Percentiles rank a stretch among this genome's conserved stretches.
These are phyloP conservation scores for Dryocosmus kuriphilus DNA, from an alignment of 2,888 invertebrate species.

Conservation along the genomic window DNA sequence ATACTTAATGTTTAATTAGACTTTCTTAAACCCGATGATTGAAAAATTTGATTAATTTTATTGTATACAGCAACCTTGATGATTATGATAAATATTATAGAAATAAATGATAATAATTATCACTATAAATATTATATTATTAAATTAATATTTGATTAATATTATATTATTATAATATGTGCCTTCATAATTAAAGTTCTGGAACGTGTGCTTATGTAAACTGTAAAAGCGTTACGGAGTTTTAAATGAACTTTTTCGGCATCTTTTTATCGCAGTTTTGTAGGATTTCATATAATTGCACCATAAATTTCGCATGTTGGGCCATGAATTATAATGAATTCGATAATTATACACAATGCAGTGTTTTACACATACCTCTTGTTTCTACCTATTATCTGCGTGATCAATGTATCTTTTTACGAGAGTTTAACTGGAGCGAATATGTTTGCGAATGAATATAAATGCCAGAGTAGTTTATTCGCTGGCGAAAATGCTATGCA, in stretches of 20 bases:
- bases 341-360: conserved; percentile 28
- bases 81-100: neutral
- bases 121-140: too few relatives aligned
- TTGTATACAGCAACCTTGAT: neutral
- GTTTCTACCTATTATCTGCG: conserved; percentile 29
- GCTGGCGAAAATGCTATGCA: conserved; percentile 38
- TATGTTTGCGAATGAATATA: conserved; percentile 52
- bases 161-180: too few relatives aligned
- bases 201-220: neutral
- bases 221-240: neutral
- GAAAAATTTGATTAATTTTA: neutral
- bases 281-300: conserved; percentile 15
- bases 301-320: conserved; percentile 11
- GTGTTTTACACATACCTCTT: conserved; percentile 17
- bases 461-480: conserved; percentile 51
- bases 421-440: conserved; percentile 28
- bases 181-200: neutral
- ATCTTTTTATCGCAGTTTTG: conserved; percentile 9
- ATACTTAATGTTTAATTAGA: neutral
- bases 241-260: neutral
- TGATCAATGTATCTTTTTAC: conserved; percentile 37
- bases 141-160: too few relatives aligned
- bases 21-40: neutral
- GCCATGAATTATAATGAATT: conserved; percentile 36
- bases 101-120: too few relatives aligned